Evolutionary conservation across 2,113 vertebrate genomes (phyloP).

Genomic region (Tonatia bakeri): DNA sequence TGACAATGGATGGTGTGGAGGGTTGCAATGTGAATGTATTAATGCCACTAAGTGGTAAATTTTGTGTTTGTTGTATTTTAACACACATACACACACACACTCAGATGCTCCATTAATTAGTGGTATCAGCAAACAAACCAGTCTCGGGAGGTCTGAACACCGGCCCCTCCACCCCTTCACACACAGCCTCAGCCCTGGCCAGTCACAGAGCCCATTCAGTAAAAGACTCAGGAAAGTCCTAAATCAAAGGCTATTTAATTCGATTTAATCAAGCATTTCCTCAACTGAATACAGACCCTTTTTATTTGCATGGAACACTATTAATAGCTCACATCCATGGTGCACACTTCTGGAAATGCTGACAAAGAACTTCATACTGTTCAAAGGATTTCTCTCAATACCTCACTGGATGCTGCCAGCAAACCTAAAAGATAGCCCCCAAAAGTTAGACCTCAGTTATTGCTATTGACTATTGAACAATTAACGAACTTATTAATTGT

Average conservation of each 20-base stretch:
- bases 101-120: neutral
- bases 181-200: neutral
- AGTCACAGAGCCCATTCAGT: neutral
- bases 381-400: neutral
- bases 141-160: neutral
- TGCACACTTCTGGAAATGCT: neutral
- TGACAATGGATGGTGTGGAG: neutral
- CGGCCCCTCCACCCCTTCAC: neutral
- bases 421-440: neutral
- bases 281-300: constrained; percentile 7
- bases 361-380: neutral
- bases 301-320: neutral
- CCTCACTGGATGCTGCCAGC: neutral
- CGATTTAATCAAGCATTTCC: constrained; percentile 38
- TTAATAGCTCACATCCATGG: neutral
- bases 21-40: neutral
- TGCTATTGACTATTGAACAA: neutral
- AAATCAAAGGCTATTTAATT: constrained; percentile 49
- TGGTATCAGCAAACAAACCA: neutral
- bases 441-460: neutral
- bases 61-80: neutral
- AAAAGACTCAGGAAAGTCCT: neutral
- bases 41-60: neutral
- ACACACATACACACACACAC: neutral
- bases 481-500: neutral